phyloP scores from a whole-genome alignment of 2,113 vertebrate genomes.

The Lepidothrix coronata region DNA sequence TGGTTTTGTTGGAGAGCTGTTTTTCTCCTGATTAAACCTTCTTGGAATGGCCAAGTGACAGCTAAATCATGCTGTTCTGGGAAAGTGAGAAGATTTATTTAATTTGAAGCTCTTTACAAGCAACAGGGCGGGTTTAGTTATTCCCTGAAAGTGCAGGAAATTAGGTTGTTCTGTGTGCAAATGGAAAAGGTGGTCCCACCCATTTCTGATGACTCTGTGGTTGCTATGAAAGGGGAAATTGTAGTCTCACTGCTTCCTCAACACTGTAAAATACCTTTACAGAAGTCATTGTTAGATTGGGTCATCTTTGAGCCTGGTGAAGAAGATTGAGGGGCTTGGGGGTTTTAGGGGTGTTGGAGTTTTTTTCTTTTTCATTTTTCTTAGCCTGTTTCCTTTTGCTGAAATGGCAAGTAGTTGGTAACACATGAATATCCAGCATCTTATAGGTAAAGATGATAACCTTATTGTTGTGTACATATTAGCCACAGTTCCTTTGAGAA shows the following conservation, averaged over 20 bases:
- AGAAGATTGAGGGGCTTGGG: background rate
- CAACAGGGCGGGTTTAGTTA: background rate
- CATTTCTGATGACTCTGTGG: background rate
- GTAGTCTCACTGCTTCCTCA: background rate
- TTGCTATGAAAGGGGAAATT: background rate
- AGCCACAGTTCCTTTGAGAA: constrained; percentile 7
- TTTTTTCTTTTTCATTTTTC: background rate
- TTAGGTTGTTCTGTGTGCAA: background rate
- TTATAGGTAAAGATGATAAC: background rate
- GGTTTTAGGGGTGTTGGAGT: rapidly evolving
- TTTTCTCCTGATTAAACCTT: background rate
- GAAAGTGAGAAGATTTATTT: background rate
- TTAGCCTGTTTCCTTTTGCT: background rate
- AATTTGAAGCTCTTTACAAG: background rate
- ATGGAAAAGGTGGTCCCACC: background rate
- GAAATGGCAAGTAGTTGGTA: background rate
- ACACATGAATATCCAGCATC: background rate
- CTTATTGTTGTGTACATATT: background rate
- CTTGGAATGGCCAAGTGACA: background rate
- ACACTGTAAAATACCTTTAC: background rate
- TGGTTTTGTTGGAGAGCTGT: background rate
- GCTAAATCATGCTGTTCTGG: background rate
- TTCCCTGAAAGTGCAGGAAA: background rate
- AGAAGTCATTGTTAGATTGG: background rate
- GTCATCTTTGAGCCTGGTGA: background rate